phyloP scores from a whole-genome alignment of 1,140 invertebrate genomes.

The Littorina saxatilis region DNA sequence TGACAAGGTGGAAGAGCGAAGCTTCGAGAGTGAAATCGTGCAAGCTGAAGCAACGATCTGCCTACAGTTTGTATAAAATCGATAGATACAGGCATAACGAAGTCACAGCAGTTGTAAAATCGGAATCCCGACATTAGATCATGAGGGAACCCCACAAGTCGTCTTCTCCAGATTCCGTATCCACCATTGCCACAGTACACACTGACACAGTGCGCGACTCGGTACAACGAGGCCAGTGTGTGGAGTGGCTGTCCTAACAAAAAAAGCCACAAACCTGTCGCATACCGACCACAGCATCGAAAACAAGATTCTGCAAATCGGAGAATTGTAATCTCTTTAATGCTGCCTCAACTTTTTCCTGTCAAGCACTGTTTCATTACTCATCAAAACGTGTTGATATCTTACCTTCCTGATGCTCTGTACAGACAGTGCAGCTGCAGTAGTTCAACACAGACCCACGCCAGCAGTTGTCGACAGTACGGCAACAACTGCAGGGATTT shows the following conservation, averaged over 20 bases:
- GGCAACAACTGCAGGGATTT: slow-evolving; percentile 33
- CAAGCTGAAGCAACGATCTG: not conserved
- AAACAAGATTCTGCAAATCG: slow-evolving; percentile 37
- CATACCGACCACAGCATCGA: not conserved
- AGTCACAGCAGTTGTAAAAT: not conserved
- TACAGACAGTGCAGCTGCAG: slow-evolving; percentile 13
- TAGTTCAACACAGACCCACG: slow-evolving; percentile 51
- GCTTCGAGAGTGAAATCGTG: slow-evolving; percentile 5
- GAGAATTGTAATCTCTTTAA: slow-evolving; percentile 46
- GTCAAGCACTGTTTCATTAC: not conserved
- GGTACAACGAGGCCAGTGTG: slow-evolving; percentile 4
- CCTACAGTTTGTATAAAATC: not conserved
- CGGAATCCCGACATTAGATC: not conserved
- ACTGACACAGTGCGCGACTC: slow-evolving; percentile 30
- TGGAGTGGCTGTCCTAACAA: not conserved
- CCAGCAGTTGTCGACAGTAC: slow-evolving; percentile 48
- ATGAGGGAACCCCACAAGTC: not conserved
- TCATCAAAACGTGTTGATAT: not conserved
- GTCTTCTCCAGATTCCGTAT: slow-evolving; percentile 21
- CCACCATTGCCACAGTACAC: slow-evolving; percentile 34
- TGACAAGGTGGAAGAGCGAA: not conserved
- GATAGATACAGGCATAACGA: not conserved
- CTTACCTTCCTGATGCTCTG: slow-evolving; percentile 24
- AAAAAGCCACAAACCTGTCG: not conserved
- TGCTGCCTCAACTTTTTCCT: slow-evolving; percentile 47